Base-by-base conservation (phyloP, 2,797 vertebrate genomes). In the Artibeus lituratus region DNA sequence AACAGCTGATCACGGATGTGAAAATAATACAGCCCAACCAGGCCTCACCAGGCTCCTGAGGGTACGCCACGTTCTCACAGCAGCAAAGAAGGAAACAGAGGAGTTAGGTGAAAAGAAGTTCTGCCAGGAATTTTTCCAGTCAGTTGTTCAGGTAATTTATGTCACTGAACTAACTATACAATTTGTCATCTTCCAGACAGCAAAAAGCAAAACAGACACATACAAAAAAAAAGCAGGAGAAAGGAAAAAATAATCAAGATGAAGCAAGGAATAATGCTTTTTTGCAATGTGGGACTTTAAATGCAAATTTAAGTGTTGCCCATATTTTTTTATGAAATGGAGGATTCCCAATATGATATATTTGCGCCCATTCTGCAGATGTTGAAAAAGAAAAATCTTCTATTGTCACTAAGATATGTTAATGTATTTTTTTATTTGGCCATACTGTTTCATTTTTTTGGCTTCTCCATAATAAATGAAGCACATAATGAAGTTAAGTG, bases 131-230 rank as follows among this genome's bases (percentile, higher is more conserved):
- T 19, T 59, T 96, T 67, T 96, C 49, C 62, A 94, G 24, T 53
- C 78, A 94, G 93, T 95, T 91, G 92, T 95, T 90, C 59, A 65
- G 87, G 83, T 94, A 72, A 96, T 91, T 96, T 65, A 92, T 77
- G 69, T 87, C 72, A 73, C 35, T 57, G 22, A 90, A 91, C n/a
- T 55, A 90, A 91, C n/a, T 55, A 22, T 47, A 88, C 2, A 11
- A 88, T 76, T 47, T 89, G n/a, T 94, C 74, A 84, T 94, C 55
- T 78, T 95, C 42, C 67, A 82, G 74, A 81, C 37, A 80, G n/a
- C 32, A 32, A 76, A 89, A 87, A 74, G 29, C 14, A 15, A 77
- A 80, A 80, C 7, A 10, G 7, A 37, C 14, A 26, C 7, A 10
- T 55, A 37, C 11, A 10, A 26, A 39, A 24, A n/a, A 62, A 62